phyloP scores from a whole-genome alignment of 1,140 invertebrate genomes.

The Drosophila subpulchrella region DNA sequence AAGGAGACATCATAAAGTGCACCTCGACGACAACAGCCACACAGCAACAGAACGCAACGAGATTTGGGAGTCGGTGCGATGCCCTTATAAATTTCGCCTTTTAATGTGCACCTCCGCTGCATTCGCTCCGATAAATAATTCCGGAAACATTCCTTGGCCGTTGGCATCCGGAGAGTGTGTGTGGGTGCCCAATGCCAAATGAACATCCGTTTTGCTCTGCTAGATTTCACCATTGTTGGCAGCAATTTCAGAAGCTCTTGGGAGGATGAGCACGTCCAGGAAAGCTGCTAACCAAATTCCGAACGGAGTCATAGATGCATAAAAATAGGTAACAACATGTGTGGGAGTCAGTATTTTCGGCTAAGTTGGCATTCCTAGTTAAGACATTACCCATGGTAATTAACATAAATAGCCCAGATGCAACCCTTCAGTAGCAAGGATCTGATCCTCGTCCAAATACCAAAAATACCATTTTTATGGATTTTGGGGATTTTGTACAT shows the following conservation, averaged over 20 bases:
- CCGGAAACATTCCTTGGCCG: conserved; percentile 42
- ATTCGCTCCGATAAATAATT: conserved; percentile 53
- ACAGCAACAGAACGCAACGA: conserved; percentile 47
- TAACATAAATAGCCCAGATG: no score
- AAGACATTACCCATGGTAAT: no score
- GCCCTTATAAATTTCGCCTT: conserved; percentile 55
- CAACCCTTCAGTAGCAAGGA: no score
- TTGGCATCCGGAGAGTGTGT: conserved; percentile 8
- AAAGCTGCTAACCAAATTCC: conserved; percentile 35
- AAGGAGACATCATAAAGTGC: conserved; percentile 61
- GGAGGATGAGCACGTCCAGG: conserved; percentile 18
- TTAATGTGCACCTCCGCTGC: conserved; percentile 53
- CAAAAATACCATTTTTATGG: no score
- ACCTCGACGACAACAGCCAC: conserved; percentile 45
- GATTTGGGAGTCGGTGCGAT: conserved; percentile 52
- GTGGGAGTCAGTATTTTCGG: no score
- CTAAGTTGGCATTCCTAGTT: no score
- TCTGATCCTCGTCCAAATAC: no score
- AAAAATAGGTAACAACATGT: conserved; percentile 26
- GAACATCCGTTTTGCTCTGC: conserved; percentile 49
- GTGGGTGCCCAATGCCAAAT: conserved; percentile 43
- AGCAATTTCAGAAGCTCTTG: conserved; percentile 11
- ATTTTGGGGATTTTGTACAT: no score
- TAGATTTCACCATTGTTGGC: conserved; percentile 45
- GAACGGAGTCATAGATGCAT: conserved; percentile 1